Evolutionary conservation across 2,888 invertebrate species (phyloP).

Genomic region (Ornithoptera alexandrae): DNA sequence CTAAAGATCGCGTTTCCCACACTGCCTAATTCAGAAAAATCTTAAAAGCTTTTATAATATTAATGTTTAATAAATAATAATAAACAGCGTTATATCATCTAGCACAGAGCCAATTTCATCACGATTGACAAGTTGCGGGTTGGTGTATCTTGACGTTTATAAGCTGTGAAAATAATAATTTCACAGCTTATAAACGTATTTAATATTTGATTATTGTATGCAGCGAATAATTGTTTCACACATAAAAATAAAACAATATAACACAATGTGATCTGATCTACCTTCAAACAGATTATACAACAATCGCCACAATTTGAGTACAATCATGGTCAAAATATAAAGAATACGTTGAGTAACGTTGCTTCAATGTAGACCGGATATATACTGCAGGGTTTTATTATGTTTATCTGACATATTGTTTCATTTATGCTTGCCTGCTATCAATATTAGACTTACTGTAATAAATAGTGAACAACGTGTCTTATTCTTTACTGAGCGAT

Average conservation of each 20-base stretch:
- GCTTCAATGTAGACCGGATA: constrained; percentile 13
- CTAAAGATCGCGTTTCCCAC: too few relatives aligned
- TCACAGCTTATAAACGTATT: too few relatives aligned
- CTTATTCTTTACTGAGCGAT: neutral
- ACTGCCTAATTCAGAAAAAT: too few relatives aligned
- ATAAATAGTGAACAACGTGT: neutral
- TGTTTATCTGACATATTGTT: constrained; percentile 13
- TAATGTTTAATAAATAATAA: too few relatives aligned
- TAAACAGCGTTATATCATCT: too few relatives aligned
- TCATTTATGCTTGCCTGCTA: neutral
- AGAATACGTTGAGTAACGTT: constrained; percentile 27
- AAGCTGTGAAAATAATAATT: too few relatives aligned
- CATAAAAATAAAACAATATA: constrained; percentile 13
- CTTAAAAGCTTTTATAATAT: too few relatives aligned
- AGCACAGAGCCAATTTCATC: too few relatives aligned
- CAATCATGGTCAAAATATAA: constrained; percentile 28
- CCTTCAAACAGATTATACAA: constrained; percentile 26
- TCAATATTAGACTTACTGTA: neutral
- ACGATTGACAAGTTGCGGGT: too few relatives aligned
- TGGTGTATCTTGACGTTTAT: too few relatives aligned
- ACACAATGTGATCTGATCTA: constrained; percentile 22
- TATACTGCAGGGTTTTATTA: constrained; percentile 3
- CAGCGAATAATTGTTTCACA: neutral
- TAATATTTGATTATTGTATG: too few relatives aligned
- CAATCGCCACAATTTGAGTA: constrained; percentile 11